These are phyloP conservation scores for Hozukius guyotensis DNA, from an alignment of 2,797 vertebrate species.

Conservation along the genomic window DNA sequence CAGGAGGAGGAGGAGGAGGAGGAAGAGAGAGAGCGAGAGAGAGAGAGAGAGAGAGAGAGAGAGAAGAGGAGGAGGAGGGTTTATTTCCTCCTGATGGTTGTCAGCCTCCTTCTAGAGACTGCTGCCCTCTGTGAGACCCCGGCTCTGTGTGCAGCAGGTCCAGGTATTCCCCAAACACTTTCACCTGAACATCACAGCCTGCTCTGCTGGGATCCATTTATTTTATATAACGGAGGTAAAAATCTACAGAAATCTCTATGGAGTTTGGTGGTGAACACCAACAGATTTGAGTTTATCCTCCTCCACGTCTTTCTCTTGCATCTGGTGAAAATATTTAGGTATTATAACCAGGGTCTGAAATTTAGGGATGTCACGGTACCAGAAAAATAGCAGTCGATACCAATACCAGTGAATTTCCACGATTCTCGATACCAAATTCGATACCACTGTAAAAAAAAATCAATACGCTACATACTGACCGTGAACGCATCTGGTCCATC, in stretches of 20 bases:
- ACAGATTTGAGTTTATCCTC: neutral
- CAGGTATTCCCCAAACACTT: neutral
- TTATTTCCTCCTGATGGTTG: neutral
- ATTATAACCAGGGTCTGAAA: neutral
- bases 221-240: neutral
- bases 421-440: too few relatives aligned
- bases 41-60: too few relatives aligned
- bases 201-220: neutral
- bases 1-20: too few relatives aligned
- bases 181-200: neutral
- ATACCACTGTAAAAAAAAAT: too few relatives aligned
- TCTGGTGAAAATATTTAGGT: neutral
- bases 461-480: too few relatives aligned
- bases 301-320: neutral
- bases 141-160: neutral
- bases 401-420: too few relatives aligned
- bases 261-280: neutral
- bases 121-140: conserved; percentile 48
- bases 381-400: too few relatives aligned
- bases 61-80: too few relatives aligned
- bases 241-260: neutral
- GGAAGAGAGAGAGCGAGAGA: too few relatives aligned
- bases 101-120: conserved; percentile 3
- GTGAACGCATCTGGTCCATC: too few relatives aligned
- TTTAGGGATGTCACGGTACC: too few relatives aligned